These are phyloP conservation scores for Clunio marinus DNA, from an alignment of 2,888 invertebrate genomes.

Conservation along the genomic window DNA sequence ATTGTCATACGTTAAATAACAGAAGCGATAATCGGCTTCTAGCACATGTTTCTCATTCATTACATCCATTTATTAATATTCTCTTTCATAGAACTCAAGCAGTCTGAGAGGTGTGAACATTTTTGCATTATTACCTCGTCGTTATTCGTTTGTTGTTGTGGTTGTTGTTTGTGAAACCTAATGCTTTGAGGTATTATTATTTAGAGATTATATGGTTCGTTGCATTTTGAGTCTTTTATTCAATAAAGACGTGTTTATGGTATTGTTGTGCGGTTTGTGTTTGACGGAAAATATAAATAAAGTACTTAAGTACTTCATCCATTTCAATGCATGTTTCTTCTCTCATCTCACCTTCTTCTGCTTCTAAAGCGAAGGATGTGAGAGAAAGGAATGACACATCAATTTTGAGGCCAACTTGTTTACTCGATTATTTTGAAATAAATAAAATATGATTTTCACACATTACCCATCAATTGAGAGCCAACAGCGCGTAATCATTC, in stretches of 20 bases:
- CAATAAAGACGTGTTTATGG: slow-evolving; percentile 18
- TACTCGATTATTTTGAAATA: background rate
- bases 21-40: slow-evolving; percentile 37
- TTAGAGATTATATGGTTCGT: slow-evolving; percentile 38
- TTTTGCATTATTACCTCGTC: slow-evolving; percentile 4
- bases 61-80: background rate
- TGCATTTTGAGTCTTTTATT: slow-evolving; percentile 29
- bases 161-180: slow-evolving; percentile 21
- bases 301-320: background rate
- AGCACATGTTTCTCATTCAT: slow-evolving; percentile 39
- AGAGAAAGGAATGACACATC: background rate
- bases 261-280: slow-evolving; percentile 30
- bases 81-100: background rate
- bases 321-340: background rate
- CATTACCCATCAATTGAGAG: slow-evolving; percentile 4
- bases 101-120: slow-evolving; percentile 34
- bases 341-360: background rate
- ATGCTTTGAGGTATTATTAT: slow-evolving; percentile 33
- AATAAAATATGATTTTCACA: slow-evolving; percentile 22
- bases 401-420: too few relatives aligned
- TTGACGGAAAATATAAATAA: slow-evolving; percentile 37
- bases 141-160: slow-evolving; percentile 1
- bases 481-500: slow-evolving; percentile 19
- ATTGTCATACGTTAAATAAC: slow-evolving; percentile 5
- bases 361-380: background rate